Evolutionary conservation across 2,888 invertebrate species (phyloP).

Genomic region (Pantelozetes paolii): DNA sequence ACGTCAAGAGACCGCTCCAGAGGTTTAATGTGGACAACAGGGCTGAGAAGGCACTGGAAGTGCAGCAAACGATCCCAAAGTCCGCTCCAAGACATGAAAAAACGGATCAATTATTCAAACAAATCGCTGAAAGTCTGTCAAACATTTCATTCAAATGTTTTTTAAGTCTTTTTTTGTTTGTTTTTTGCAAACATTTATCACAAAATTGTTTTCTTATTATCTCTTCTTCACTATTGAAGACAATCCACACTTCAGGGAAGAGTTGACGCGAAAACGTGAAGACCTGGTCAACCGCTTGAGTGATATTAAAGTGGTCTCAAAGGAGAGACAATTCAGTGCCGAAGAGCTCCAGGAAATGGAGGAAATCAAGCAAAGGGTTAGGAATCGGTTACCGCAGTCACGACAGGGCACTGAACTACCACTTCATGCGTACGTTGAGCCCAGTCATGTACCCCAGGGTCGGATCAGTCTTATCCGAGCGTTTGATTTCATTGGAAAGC

Average conservation of each 20-base stretch:
- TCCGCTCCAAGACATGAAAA: constrained; percentile 21
- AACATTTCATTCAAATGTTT: neutral
- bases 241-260: constrained; percentile 1
- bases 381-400: neutral
- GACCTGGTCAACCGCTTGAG: constrained; percentile 11
- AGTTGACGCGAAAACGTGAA: constrained; percentile 3
- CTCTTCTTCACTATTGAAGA: constrained; percentile 8
- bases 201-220: neutral
- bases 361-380: neutral
- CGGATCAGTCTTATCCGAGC: constrained; percentile 63
- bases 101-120: constrained; percentile 3
- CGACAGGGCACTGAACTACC: neutral
- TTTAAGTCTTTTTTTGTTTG: neutral
- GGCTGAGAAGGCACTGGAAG: constrained; percentile 21
- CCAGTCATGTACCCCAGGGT: constrained; percentile 61
- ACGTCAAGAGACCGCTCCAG: constrained; percentile 29
- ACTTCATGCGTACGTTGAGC: constrained; percentile 55
- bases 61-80: neutral
- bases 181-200: neutral
- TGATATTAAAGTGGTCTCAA: constrained; percentile 20
- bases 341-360: neutral
- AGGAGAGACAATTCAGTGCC: neutral
- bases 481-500: constrained; percentile 63
- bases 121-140: constrained; percentile 11
- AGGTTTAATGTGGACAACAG: constrained; percentile 37